Percentiles rank a stretch among this genome's conserved stretches.
phyloP scores from a whole-genome alignment of 2,797 vertebrate species.

The Neopelma chrysocephalum region DNA sequence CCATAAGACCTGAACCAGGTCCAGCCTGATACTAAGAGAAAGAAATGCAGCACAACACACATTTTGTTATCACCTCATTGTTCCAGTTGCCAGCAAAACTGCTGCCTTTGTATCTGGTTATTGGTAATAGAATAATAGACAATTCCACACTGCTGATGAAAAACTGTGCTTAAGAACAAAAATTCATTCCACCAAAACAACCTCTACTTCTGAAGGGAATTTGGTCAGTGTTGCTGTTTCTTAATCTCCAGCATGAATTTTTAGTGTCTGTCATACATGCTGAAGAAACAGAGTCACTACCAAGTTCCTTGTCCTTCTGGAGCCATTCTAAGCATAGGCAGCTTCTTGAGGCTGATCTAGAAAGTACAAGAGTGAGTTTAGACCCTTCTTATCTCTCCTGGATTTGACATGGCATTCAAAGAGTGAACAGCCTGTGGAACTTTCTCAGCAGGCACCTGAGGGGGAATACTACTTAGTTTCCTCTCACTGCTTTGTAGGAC shows the following conservation, averaged over 20 bases:
- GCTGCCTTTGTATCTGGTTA: background rate
- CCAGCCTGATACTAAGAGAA: background rate
- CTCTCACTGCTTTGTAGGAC: background rate
- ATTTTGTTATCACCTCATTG: fast-evolving
- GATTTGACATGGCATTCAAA: background rate
- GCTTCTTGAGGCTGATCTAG: background rate
- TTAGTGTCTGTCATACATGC: background rate
- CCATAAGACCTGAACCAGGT: background rate
- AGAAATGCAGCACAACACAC: background rate
- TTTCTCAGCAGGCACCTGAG: background rate
- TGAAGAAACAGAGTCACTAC: background rate
- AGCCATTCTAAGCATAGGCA: background rate
- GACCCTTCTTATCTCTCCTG: background rate
- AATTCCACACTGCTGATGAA: background rate
- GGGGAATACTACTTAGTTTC: background rate
- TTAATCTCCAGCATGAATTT: background rate
- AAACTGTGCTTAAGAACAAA: background rate
- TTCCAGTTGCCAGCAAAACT: background rate
- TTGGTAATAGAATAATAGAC: background rate
- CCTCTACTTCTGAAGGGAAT: no score
- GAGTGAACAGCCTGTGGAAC: background rate
- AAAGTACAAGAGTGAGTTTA: background rate
- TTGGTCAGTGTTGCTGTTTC: background rate
- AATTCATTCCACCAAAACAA: background rate
- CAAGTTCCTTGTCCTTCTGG: background rate